These are phyloP conservation scores for Zophobas morio DNA, from an alignment of 1,140 invertebrate species.

Conservation along the genomic window DNA sequence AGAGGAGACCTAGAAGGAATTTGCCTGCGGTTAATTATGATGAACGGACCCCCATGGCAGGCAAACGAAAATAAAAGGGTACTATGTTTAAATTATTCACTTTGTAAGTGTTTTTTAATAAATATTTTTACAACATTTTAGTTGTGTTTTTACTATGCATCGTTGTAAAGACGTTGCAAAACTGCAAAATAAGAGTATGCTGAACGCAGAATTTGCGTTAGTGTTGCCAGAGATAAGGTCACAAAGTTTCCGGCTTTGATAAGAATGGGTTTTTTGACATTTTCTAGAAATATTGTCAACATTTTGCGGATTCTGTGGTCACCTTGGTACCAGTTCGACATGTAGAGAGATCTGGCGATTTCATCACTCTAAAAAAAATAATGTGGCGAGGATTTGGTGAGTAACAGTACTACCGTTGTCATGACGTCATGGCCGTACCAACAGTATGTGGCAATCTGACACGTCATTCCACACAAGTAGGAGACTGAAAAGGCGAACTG, in stretches of 20 bases:
- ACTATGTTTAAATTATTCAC: too few relatives aligned
- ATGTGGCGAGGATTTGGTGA: background rate
- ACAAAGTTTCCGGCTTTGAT: constrained; percentile 16
- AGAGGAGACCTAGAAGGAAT: too few relatives aligned
- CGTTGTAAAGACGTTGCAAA: constrained; percentile 14
- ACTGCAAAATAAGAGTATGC: constrained; percentile 20
- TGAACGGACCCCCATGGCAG: too few relatives aligned
- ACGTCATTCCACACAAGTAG: constrained; percentile 14
- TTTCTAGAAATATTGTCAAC: constrained; percentile 18
- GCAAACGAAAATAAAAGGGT: too few relatives aligned
- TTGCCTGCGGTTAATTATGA: too few relatives aligned
- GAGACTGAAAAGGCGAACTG: constrained; percentile 18
- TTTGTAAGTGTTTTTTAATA: too few relatives aligned
- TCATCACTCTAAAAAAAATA: constrained; percentile 9
- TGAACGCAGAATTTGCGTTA: constrained; percentile 19
- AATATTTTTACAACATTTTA: too few relatives aligned
- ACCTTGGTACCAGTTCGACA: constrained; percentile 15
- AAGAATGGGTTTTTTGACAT: background rate
- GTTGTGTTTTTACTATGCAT: background rate
- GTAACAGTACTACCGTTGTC: constrained; percentile 3
- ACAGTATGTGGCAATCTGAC: constrained; percentile 21
- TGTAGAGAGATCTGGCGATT: background rate
- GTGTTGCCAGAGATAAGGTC: constrained; percentile 12
- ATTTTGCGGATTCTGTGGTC: background rate
- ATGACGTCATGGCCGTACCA: constrained; percentile 25